Base-by-base conservation (phyloP, 2,888 invertebrate species). In the Myopa testacea region DNA sequence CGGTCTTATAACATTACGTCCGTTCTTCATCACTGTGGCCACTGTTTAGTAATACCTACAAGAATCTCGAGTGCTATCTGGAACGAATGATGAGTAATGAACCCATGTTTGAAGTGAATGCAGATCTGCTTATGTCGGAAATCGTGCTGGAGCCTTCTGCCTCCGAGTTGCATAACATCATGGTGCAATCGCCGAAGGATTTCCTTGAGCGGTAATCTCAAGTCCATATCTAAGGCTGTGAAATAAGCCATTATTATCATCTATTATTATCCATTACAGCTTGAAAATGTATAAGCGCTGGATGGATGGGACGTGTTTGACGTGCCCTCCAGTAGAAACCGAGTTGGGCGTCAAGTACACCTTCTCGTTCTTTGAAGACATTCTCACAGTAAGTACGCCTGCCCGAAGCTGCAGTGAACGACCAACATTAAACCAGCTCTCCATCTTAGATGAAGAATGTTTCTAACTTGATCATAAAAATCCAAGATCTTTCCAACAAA, bases 301-400 rank as follows among this genome's bases (percentile, higher is more conserved):
- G 97, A 94, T 95, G 94, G 91, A 93, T 83, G 93, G 93, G 14
- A 94, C 95, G 0, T 97, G 97, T 84, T 85, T 95, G 0, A 92
- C 93, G 60, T 95, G 95, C 79, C 91, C 92, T 1, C 82, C 84
- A 0, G 80, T 85, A 16, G 86, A 86, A 5, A 91, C 92, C 3
- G 91, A 92, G 5, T 67, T 76, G 6, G 84, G 83, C 26, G 79
- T 81, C 68, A 58, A 93, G 91, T 83, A 93, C 82, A 90, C 92
- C 1, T 95, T 94, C 87, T 94, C 94, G 0, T 97, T 93, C 89
- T 95, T 94, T 84, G 94, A 95, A 79, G 96, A 98, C 81, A 91
- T 96, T 2, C 89, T 94, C 5, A 91, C 93, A 78, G 93, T 95
- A 26, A 77, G 78, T 16, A 34, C 16, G 40, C 26, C 40, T 19